Evolutionary conservation across 2,113 vertebrate species (phyloP).

Genomic region (Aldabrachelys gigantea): DNA sequence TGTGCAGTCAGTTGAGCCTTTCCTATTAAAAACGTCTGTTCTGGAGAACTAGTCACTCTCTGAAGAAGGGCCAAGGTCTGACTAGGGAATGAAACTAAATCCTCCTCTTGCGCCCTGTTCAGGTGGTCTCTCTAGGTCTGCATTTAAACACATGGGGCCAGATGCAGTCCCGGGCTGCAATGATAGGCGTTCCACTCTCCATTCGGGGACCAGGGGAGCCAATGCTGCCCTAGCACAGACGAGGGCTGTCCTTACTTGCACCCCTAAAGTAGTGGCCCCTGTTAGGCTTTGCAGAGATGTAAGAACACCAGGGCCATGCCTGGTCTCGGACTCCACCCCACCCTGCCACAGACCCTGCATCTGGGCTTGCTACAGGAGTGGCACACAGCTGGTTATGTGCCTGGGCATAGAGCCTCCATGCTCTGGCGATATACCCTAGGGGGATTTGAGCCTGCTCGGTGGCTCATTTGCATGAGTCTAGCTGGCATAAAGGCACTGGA

Average conservation of each 20-base stretch:
- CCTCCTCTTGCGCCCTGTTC: neutral
- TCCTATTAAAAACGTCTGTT: neutral
- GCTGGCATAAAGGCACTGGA: neutral
- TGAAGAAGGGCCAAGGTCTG: neutral
- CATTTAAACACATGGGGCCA: neutral
- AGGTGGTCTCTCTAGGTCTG: neutral
- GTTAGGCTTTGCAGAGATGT: neutral
- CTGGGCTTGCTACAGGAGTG: neutral
- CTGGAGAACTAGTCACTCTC: neutral
- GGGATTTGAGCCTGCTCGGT: neutral
- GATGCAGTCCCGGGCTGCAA: rapidly evolving
- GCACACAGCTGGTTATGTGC: neutral
- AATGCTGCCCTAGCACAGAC: neutral
- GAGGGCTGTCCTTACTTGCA: neutral
- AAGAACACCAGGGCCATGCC: neutral
- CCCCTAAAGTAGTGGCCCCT: neutral
- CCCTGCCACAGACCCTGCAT: neutral
- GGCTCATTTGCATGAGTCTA: neutral
- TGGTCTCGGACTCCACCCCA: neutral
- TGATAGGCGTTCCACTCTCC: neutral
- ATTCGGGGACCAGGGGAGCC: neutral
- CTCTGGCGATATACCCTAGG: neutral
- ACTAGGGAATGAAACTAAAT: neutral
- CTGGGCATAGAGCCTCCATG: neutral
- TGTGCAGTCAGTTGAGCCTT: neutral